phyloP scores from a whole-genome alignment of 2,888 invertebrate genomes.

The Stomorhina lunata region DNA sequence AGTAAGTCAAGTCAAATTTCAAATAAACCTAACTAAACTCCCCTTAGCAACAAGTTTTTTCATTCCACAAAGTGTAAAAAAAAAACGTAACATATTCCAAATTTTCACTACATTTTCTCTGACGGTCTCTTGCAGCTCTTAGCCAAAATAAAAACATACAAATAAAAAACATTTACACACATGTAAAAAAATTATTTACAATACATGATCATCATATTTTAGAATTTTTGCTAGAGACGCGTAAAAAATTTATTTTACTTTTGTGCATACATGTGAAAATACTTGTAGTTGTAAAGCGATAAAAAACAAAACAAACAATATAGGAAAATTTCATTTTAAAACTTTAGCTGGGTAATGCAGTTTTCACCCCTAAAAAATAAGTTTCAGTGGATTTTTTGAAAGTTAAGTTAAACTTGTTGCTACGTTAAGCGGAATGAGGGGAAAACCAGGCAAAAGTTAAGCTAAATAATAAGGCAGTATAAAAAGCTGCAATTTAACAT shows the following conservation, averaged over 20 bases:
- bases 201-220: constrained; percentile 13
- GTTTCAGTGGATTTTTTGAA: not conserved
- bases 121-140: not conserved
- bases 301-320: constrained; percentile 68
- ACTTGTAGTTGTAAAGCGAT: constrained; percentile 65
- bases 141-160: not conserved
- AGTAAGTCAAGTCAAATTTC: too few species aligned
- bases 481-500: too few species aligned
- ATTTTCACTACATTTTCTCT: not conserved
- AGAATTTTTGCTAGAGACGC: constrained; percentile 7
- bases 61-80: not conserved
- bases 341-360: not conserved
- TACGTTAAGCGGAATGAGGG: not conserved
- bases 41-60: not conserved
- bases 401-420: not conserved
- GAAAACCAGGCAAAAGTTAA: not conserved
- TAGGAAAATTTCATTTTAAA: constrained; percentile 68
- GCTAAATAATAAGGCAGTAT: not conserved
- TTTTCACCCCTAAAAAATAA: not conserved
- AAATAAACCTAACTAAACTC: too few species aligned
- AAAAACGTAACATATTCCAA: too few species aligned
- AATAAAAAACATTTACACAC: not conserved
- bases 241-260: constrained; percentile 35
- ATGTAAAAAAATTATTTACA: not conserved
- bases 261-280: constrained; percentile 14